phyloP scores from a whole-genome alignment of 2,888 invertebrate species.

The Limnephilus lunatus region DNA sequence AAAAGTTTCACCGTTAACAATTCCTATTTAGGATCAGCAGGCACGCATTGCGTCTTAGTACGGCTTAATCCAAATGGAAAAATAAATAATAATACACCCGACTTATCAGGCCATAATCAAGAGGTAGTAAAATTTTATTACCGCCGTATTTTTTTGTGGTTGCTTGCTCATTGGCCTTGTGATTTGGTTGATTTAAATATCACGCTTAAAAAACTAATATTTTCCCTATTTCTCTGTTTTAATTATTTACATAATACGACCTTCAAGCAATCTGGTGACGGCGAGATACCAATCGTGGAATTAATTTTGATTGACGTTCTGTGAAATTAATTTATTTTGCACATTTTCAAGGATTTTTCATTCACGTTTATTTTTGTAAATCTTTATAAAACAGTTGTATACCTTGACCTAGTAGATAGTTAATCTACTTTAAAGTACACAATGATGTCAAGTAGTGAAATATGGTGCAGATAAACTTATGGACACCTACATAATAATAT shows the following conservation, averaged over 20 bases:
- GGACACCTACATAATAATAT: too few relatives aligned
- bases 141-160: slow-evolving; percentile 3
- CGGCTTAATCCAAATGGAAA: slow-evolving; percentile 36
- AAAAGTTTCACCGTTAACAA: background rate
- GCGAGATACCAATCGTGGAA: background rate
- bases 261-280: background rate
- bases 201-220: background rate
- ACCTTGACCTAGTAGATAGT: background rate
- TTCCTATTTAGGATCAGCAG: background rate
- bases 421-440: background rate
- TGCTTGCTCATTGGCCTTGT: background rate
- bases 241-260: background rate
- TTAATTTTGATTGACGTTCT: background rate
- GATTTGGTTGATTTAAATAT: background rate
- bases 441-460: background rate
- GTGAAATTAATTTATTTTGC: background rate
- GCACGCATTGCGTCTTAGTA: slow-evolving; percentile 20
- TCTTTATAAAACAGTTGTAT: background rate
- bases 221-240: background rate
- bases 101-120: slow-evolving; percentile 21
- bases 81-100: background rate
- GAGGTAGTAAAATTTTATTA: slow-evolving; percentile 32
- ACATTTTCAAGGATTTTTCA: background rate
- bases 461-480: background rate
- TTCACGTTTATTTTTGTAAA: background rate